Evolutionary conservation across 2,797 vertebrate genomes (phyloP).

Genomic region (Botia kubotai): DNA sequence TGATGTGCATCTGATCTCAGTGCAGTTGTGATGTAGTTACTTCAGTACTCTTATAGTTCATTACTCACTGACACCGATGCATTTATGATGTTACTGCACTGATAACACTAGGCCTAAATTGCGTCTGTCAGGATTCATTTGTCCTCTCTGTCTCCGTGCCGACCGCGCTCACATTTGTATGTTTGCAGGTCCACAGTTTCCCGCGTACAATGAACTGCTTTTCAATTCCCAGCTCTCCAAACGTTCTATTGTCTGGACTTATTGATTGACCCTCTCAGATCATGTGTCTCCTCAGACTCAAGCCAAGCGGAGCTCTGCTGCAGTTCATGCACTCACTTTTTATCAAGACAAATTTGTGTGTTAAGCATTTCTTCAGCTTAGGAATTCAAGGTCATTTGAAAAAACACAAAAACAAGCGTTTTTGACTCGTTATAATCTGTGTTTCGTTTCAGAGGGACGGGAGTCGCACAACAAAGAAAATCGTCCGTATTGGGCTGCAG

Average conservation of each 20-base stretch:
- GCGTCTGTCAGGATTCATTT: slow-evolving; percentile 24
- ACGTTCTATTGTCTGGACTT: slow-evolving; percentile 33
- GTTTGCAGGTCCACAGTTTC: slow-evolving; percentile 21
- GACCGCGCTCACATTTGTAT: slow-evolving; percentile 6
- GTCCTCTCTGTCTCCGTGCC: neutral
- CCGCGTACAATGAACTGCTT: slow-evolving; percentile 32
- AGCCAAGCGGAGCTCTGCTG: neutral
- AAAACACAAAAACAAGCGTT: too few relatives aligned
- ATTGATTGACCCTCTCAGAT: slow-evolving; percentile 38
- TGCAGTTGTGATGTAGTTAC: neutral
- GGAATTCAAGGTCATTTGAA: neutral
- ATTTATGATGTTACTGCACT: slow-evolving; percentile 8
- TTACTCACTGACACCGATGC: neutral
- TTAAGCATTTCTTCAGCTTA: neutral
- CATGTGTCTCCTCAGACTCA: slow-evolving; percentile 19
- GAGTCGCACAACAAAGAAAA: too few relatives aligned
- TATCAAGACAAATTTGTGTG: neutral
- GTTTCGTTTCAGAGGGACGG: neutral
- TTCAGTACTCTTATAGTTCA: neutral
- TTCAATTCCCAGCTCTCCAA: slow-evolving; percentile 33
- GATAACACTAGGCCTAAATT: slow-evolving; percentile 4
- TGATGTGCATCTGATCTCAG: too few relatives aligned
- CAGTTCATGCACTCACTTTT: neutral
- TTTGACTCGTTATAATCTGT: slow-evolving; percentile 8
- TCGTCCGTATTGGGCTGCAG: too few relatives aligned